These are phyloP conservation scores for Reticulitermes lucifugus DNA, from an alignment of 2,888 invertebrate species.

Conservation along the genomic window DNA sequence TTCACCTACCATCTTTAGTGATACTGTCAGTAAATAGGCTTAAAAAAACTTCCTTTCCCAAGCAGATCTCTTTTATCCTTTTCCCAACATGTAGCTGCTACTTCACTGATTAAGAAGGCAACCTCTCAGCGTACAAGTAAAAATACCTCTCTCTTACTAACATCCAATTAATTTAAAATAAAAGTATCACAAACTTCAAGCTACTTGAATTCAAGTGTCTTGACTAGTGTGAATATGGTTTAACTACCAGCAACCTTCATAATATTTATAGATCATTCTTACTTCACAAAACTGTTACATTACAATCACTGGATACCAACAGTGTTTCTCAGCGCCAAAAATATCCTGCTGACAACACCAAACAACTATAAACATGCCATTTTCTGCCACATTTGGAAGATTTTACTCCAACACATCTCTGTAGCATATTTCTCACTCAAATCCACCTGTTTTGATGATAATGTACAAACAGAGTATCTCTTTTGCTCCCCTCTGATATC, in stretches of 20 bases:
- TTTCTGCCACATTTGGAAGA: not conserved
- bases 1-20: too few species aligned
- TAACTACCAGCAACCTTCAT: not conserved
- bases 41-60: too few species aligned
- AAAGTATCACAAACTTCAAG: too few species aligned
- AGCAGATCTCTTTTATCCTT: too few species aligned
- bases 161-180: too few species aligned
- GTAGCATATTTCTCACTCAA: not conserved
- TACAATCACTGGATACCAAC: not conserved
- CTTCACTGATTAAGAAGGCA: too few species aligned
- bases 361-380: not conserved
- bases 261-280: not conserved
- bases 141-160: too few species aligned
- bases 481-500: not conserved
- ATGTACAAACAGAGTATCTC: not conserved
- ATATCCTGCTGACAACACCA: not conserved
- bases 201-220: too few species aligned
- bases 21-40: too few species aligned
- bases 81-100: too few species aligned
- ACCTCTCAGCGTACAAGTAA: too few species aligned
- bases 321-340: not conserved
- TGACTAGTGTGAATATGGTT: too few species aligned
- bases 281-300: not conserved
- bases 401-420: not conserved
- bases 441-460: not conserved